phyloP scores from a whole-genome alignment of 92 coral and sea anemone species.

The Porites evermanni region DNA sequence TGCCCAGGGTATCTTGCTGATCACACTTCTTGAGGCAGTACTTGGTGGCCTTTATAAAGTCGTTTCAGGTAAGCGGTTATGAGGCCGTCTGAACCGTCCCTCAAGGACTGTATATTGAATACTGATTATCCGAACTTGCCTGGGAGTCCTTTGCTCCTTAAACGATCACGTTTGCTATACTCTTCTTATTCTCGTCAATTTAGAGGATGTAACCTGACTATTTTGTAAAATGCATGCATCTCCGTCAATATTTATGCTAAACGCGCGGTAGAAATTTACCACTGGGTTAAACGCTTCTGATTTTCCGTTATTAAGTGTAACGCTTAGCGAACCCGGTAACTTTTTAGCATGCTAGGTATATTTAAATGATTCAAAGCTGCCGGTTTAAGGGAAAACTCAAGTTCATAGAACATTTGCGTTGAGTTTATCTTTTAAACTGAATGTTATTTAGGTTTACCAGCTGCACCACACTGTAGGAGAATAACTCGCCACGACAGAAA shows the following conservation, averaged over 20 bases:
- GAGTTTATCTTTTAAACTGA: not conserved
- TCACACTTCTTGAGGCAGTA: not conserved
- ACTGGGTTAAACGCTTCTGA: not conserved
- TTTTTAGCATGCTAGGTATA: conserved; percentile 4
- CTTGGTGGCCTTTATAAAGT: not conserved
- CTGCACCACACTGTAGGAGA: not conserved
- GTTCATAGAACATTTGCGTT: not conserved
- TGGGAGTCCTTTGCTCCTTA: not conserved
- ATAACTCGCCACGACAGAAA: not conserved
- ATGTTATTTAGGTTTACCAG: not conserved
- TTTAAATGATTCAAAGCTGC: not conserved
- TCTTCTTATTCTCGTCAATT: not conserved
- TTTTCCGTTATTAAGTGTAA: not conserved
- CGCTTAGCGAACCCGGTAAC: not conserved
- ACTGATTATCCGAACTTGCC: no score
- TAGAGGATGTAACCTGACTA: not conserved
- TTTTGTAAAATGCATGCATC: not conserved
- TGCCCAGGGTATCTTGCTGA: not conserved
- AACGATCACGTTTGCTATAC: not conserved
- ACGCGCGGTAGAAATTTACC: conserved; percentile 2
- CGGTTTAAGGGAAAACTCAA: not conserved
- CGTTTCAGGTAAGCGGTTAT: not conserved
- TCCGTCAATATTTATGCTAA: conserved; percentile 30
- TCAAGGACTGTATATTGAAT: not conserved
- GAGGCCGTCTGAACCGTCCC: not conserved